phyloP scores from a whole-genome alignment of 2,888 invertebrate species.

The Drosophila putrida region DNA sequence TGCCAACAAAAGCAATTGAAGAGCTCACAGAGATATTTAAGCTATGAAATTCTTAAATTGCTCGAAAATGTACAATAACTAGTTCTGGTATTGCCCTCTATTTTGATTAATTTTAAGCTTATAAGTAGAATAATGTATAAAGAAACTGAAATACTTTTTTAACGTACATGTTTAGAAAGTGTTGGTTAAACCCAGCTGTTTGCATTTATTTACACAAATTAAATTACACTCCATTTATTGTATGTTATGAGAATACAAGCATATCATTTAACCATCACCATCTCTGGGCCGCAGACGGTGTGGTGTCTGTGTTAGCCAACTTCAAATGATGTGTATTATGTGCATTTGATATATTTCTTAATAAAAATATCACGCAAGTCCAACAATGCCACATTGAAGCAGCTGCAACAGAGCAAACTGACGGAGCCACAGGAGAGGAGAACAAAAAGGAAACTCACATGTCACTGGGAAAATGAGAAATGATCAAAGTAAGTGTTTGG shows the following conservation, averaged over 20 bases:
- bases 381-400: slow-evolving; percentile 51
- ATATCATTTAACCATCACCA: slow-evolving; percentile 45
- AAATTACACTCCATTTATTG: slow-evolving; percentile 5
- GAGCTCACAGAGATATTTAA: background rate
- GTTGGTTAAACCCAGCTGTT: background rate
- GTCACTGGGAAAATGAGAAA: slow-evolving; percentile 75
- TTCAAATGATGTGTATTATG: slow-evolving; percentile 63
- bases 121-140: too few species aligned
- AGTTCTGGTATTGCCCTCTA: too few species aligned
- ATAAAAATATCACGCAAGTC: slow-evolving; percentile 72
- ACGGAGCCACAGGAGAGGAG: background rate
- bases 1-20: slow-evolving; percentile 9
- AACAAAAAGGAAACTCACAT: slow-evolving; percentile 48
- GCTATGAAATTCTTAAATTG: background rate
- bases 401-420: slow-evolving; percentile 1
- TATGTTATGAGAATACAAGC: slow-evolving; percentile 28
- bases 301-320: slow-evolving; percentile 23
- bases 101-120: too few species aligned
- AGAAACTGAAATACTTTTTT: too few species aligned
- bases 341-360: slow-evolving; percentile 79
- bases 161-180: too few species aligned
- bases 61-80: background rate
- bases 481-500: slow-evolving; percentile 81
- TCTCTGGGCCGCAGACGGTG: slow-evolving; percentile 25
- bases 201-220: slow-evolving; percentile 4